Conservation (phyloP, 2,113 vertebrate species). For the Cyprinus carpio region DNA sequence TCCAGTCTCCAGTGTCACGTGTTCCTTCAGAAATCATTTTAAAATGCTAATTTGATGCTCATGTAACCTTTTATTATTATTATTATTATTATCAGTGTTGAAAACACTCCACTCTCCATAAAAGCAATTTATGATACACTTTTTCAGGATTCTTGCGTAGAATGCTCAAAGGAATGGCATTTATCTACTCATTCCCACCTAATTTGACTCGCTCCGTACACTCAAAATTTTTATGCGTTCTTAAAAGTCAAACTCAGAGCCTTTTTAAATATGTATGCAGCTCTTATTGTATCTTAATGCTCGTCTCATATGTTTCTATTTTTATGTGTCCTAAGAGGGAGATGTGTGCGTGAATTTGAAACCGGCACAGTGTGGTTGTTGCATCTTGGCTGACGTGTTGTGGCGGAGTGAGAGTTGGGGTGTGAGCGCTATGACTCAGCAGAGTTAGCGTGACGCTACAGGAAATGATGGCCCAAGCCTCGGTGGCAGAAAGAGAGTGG, state of each 20-base stretch:
- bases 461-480: neutral
- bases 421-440: slow-evolving; percentile 31
- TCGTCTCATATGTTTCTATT: slow-evolving; percentile 12
- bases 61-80: neutral
- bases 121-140: too few species aligned
- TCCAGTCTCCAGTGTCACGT: neutral
- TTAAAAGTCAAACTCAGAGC: too few species aligned
- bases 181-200: neutral
- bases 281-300: neutral
- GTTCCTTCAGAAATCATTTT: neutral
- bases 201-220: neutral
- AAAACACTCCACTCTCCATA: too few species aligned
- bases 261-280: neutral
- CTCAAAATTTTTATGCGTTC: neutral
- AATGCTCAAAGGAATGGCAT: too few species aligned
- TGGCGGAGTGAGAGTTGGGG: neutral
- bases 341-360: neutral
- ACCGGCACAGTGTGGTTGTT: neutral
- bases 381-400: slow-evolving; percentile 17
- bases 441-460: slow-evolving; percentile 7
- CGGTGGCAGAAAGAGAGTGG: slow-evolving; percentile 25
- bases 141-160: too few species aligned
- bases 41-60: neutral
- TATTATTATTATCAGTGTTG: neutral
- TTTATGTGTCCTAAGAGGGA: neutral